Evolutionary conservation across 2,888 invertebrate species (phyloP), one percentile per base, ranked within the genome.

Genomic region (Philaethria dido): DNA sequence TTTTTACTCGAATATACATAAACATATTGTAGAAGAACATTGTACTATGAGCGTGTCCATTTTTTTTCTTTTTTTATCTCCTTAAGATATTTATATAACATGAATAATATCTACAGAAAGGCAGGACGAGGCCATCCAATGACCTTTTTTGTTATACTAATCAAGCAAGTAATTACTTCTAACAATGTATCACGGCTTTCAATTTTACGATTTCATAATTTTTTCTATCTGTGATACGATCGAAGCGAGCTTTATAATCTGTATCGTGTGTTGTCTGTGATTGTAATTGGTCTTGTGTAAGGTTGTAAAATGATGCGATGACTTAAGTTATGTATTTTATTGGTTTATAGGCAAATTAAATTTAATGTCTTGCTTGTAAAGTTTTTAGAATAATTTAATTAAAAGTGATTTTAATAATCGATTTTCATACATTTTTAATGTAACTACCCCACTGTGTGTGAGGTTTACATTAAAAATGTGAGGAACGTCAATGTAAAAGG

Each of bases 141-240:
- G 69, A 72, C 69, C 72, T 72, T 69, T 70, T 68, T 70, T 69
- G 70, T 72, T 66, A 65, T 52, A 63, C 68, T 70, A 74, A 74
- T 74, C 71, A 72, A 72, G 54, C 72, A 60, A 62, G 62, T 72
- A 70, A 74, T 73, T 70, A 67, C 57, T 59, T 67, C 39, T 55
- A 69, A 70, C 64, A 66, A 62, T 60, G 39, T 61, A 66, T 52
- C 50, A 71, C 64, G 65, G 44, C 69, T 68, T 66, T 73, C 68
- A 64, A 62, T 73, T 70, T 65, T 69, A 60, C 66, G 62, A 69
- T 74, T 72, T 65, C 55, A 47, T 36, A 67, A 64, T 60, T 60
- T 62, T 52, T 55, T n/a, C n/a, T 66, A 62, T 64, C 63, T 66
- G 33, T 63, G 47, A 52, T 62, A 47, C 44, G 55, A 61, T 69